phyloP scores from a whole-genome alignment of 1,140 invertebrate species.

The Drosophila nigromelanica region DNA sequence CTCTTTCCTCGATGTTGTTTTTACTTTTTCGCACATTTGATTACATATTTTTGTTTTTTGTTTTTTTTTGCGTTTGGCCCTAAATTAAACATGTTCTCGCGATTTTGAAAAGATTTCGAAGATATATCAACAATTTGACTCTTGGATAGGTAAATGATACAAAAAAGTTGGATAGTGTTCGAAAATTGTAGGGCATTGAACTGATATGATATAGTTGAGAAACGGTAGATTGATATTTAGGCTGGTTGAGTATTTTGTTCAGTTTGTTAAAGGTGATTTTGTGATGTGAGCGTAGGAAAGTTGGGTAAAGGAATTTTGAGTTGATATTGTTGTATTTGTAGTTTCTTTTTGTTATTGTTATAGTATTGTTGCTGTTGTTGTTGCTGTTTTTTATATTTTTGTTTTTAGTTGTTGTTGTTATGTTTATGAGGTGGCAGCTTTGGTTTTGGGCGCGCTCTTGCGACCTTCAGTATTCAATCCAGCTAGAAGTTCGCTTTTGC shows the following conservation, averaged over 20 bases:
- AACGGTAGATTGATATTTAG: slow-evolving; percentile 29
- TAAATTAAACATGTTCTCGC: slow-evolving; percentile 21
- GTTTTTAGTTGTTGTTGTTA: slow-evolving; percentile 49
- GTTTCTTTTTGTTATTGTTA: slow-evolving; percentile 58
- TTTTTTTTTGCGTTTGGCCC: slow-evolving; percentile 29
- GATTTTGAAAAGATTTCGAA: slow-evolving; percentile 30
- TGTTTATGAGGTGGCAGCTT: slow-evolving; percentile 84
- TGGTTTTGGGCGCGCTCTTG: slow-evolving; percentile 79
- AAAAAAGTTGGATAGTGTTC: slow-evolving; percentile 3
- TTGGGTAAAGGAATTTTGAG: slow-evolving; percentile 47
- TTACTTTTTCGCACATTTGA: slow-evolving; percentile 55
- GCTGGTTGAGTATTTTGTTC: slow-evolving; percentile 49
- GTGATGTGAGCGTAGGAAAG: slow-evolving; percentile 57
- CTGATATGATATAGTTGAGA: slow-evolving; percentile 36
- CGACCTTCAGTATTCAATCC: slow-evolving; percentile 88
- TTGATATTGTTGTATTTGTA: slow-evolving; percentile 71
- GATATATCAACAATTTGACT: slow-evolving; percentile 43
- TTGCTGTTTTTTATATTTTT: slow-evolving; percentile 34
- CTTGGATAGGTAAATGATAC: slow-evolving; percentile 20
- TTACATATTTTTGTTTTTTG: slow-evolving; percentile 25
- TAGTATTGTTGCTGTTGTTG: slow-evolving; percentile 53
- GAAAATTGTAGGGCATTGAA: slow-evolving; percentile 45
- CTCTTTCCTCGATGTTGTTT: slow-evolving; percentile 71
- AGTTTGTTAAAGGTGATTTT: slow-evolving; percentile 48
- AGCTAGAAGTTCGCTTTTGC: slow-evolving; percentile 94